Evolutionary conservation across 1,140 invertebrate genomes (phyloP), one percentile per base, ranked within the genome.

Genomic region (Musca domestica): DNA sequence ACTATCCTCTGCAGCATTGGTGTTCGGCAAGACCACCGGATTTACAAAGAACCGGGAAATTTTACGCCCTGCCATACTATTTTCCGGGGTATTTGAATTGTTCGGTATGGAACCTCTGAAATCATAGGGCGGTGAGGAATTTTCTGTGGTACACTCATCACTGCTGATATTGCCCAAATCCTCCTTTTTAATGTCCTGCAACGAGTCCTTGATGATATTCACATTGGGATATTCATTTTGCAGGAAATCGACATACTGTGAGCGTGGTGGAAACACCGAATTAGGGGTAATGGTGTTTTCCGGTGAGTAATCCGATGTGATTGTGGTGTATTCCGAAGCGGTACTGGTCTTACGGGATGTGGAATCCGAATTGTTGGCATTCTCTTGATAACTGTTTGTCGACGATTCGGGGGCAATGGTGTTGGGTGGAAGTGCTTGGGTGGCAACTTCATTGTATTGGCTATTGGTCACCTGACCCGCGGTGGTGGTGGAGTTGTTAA

Each of bases 1-100:
- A 41, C 34, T 41, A 41, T 41, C 34, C 34, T 41, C 34, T 41
- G 34, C 10, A 10, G 4, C 12, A 10, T 5, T 41, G 34, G 6
- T 41, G 34, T 9, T 23, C 23, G 69, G 52, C 22, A 64, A 52
- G 23, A 89, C 80, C 4, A 92, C 90, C 48, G 91, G 90, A 81
- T 90, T 92, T 63, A 93, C 91, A 77, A 92, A 84, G 82, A 93
- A 92, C 49, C 91, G 83, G 30, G 91, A 92, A 72, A 92, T 90
- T 81, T 92, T 91, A 64, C 90, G 82, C 69, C 86, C 84, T 64
- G 47, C 58, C 20, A 19, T 20, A 17, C 17, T 19, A 2, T 17
- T 7, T 20, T 19, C 34, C 7, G 56, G 6, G 14, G 27, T n/a
- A 7, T 54, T n/a, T 27, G 17, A 6, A 3, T 20, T 66, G 34